Conservation (phyloP, 2,888 invertebrate species). For the Molanna angustata region DNA sequence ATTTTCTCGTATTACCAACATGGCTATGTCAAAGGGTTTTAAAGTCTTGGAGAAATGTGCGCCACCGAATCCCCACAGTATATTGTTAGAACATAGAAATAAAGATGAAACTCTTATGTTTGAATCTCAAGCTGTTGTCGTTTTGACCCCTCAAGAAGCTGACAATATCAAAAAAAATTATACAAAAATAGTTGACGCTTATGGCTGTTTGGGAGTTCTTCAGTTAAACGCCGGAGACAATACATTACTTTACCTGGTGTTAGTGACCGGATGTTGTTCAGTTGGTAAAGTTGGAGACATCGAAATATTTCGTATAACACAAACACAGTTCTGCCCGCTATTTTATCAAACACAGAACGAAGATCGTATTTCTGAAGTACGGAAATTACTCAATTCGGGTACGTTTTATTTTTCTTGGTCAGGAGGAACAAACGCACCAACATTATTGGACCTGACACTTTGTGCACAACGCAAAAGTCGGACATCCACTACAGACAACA, state of each 20-base stretch:
- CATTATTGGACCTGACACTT: slow-evolving; percentile 84
- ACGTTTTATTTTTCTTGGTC: slow-evolving; percentile 97
- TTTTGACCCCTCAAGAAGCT: slow-evolving; percentile 82
- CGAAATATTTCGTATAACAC: slow-evolving; percentile 93
- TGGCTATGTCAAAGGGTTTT: slow-evolving; percentile 95
- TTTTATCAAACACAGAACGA: slow-evolving; percentile 66
- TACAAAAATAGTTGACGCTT: slow-evolving; percentile 88
- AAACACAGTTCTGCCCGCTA: slow-evolving; percentile 86
- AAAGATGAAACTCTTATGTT: slow-evolving; percentile 85
- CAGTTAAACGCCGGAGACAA: slow-evolving; percentile 83
- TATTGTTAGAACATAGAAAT: slow-evolving; percentile 85
- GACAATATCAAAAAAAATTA: slow-evolving; percentile 88
- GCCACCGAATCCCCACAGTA: slow-evolving; percentile 83
- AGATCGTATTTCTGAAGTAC: slow-evolving; percentile 61
- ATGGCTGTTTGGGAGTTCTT: slow-evolving; percentile 93
- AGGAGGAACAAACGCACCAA: slow-evolving; percentile 46
- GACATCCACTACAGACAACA: slow-evolving; percentile 81
- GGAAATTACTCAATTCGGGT: slow-evolving; percentile 94
- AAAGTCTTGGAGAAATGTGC: slow-evolving; percentile 86
- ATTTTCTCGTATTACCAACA: slow-evolving; percentile 45
- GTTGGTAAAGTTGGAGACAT: slow-evolving; percentile 93
- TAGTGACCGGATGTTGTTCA: slow-evolving; percentile 94
- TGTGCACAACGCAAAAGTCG: slow-evolving; percentile 88
- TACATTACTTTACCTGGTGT: slow-evolving; percentile 82
- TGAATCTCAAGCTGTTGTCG: slow-evolving; percentile 89